phyloP scores from a whole-genome alignment of 1,140 invertebrate genomes.

The Hylyphantes graminicola region DNA sequence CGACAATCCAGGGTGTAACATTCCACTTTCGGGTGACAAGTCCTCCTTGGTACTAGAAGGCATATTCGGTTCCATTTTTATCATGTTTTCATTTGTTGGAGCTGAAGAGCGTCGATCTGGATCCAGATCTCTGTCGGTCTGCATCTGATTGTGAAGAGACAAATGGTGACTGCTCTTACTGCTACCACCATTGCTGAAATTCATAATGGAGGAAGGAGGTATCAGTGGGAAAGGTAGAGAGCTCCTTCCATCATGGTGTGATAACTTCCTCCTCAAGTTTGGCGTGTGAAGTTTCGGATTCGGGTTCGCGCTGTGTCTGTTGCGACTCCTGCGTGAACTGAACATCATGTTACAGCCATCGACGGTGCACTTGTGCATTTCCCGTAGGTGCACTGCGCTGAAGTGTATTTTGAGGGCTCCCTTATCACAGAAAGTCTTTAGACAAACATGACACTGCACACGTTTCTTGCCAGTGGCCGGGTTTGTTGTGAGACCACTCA shows the following conservation, averaged over 20 bases:
- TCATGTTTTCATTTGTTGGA: neutral
- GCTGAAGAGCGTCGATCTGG: neutral
- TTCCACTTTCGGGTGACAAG: neutral
- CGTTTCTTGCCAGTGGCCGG: slow-evolving; percentile 93
- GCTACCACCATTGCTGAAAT: slow-evolving; percentile 23
- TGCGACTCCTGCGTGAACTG: slow-evolving; percentile 93
- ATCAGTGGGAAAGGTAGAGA: slow-evolving; percentile 84
- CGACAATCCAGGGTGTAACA: neutral
- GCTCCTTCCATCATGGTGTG: slow-evolving; percentile 90
- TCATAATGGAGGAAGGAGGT: slow-evolving; percentile 66
- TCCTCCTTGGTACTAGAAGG: slow-evolving; percentile 58
- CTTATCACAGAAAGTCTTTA: slow-evolving; percentile 99
- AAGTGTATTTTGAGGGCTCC: slow-evolving; percentile 99
- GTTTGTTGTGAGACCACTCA: slow-evolving; percentile 90
- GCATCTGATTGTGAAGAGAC: slow-evolving; percentile 6
- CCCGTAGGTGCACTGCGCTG: slow-evolving; percentile 96
- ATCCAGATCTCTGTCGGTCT: slow-evolving; percentile 15
- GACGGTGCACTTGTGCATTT: slow-evolving; percentile 99
- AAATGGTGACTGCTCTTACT: neutral
- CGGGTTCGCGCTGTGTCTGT: slow-evolving; percentile 96
- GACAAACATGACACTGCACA: slow-evolving; percentile 97
- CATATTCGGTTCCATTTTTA: slow-evolving; percentile 19
- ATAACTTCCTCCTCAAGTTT: slow-evolving; percentile 89
- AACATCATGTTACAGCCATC: slow-evolving; percentile 99
- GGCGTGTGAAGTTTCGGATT: slow-evolving; percentile 98